phyloP scores from a whole-genome alignment of 2,888 invertebrate species.

The Autographa pulchrina region DNA sequence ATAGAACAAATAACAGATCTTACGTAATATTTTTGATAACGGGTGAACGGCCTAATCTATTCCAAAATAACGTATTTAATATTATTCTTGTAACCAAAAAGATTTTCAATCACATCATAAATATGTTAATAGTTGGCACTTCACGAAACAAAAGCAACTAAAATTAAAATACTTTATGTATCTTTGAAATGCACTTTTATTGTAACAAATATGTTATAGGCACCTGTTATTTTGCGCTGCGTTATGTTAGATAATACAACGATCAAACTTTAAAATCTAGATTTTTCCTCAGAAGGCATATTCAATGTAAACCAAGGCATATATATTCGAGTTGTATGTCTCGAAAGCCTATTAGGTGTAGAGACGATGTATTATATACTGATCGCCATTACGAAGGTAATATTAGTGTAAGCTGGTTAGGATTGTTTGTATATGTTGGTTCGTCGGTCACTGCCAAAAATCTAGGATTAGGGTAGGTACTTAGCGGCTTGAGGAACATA shows the following conservation, averaged over 20 bases:
- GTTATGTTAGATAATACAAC: neutral
- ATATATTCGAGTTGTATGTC: neutral
- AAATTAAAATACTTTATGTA: neutral
- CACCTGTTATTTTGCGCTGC: neutral
- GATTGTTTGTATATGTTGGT: constrained; percentile 57
- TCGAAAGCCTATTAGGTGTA: constrained; percentile 2
- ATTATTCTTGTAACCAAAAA: constrained; percentile 1
- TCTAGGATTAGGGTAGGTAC: constrained; percentile 30
- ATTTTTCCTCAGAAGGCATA: neutral
- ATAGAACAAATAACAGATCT: constrained; percentile 20
- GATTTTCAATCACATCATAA: constrained; percentile 4
- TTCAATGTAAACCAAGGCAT: neutral
- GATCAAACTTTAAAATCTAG: neutral
- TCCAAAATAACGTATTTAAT: constrained; percentile 13
- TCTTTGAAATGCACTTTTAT: constrained; percentile 1
- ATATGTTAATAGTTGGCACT: constrained; percentile 7
- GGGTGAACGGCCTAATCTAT: constrained; percentile 8
- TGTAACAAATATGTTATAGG: neutral
- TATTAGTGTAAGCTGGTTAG: constrained; percentile 20
- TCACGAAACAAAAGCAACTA: neutral
- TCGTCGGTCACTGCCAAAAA: constrained; percentile 62
- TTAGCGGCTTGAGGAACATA: constrained; percentile 25
- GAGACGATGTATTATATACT: constrained; percentile 35
- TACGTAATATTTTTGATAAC: constrained; percentile 47
- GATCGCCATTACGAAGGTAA: constrained; percentile 16